Conservation (phyloP, 1,140 invertebrate species). For the Zaprionus inermis region DNA sequence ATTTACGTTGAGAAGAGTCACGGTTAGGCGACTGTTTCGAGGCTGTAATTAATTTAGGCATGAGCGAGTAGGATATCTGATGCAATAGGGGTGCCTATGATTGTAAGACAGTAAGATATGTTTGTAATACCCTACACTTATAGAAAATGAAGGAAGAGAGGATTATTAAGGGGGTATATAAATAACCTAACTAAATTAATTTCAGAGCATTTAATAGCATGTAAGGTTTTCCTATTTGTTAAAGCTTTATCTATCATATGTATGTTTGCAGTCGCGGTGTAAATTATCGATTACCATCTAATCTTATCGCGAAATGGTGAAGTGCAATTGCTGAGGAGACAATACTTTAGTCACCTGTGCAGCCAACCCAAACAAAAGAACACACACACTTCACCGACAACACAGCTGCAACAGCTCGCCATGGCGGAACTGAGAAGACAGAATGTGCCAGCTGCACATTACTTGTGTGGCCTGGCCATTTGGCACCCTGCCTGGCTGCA, state of each 20-base stretch:
- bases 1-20: constrained; percentile 44
- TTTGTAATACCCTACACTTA: neutral
- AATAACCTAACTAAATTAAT: neutral
- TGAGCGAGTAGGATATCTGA: neutral
- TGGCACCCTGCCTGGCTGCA: constrained; percentile 88
- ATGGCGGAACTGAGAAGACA: constrained; percentile 59
- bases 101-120: neutral
- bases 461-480: constrained; percentile 86
- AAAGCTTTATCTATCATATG: neutral
- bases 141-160: neutral
- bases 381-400: neutral
- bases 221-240: neutral
- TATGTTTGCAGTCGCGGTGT: constrained; percentile 10
- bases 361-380: neutral
- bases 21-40: constrained; percentile 29
- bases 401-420: neutral
- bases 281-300: constrained; percentile 18
- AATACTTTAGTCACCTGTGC: constrained; percentile 16
- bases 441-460: constrained; percentile 55
- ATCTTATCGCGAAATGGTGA: constrained; percentile 53
- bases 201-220: neutral
- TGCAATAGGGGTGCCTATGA: neutral
- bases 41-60: neutral
- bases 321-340: constrained; percentile 33
- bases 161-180: too few relatives aligned